phyloP scores from a whole-genome alignment of 2,888 invertebrate genomes.

The Archips crataeganus region DNA sequence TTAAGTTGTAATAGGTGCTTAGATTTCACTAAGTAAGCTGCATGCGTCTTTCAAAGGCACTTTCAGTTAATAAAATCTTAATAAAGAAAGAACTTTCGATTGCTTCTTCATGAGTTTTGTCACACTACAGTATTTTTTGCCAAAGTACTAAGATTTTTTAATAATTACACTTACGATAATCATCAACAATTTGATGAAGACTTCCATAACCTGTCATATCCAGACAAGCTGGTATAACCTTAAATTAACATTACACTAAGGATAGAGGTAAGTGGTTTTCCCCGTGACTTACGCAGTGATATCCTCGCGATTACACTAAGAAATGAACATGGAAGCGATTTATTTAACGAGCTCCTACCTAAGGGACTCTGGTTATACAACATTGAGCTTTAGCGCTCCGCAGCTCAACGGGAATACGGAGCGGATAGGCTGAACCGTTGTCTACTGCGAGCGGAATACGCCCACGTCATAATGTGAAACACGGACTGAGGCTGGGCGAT shows the following conservation, averaged over 20 bases:
- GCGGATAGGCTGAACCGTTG: conserved; percentile 17
- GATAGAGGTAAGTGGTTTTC: conserved; percentile 38
- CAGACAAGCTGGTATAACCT: not conserved
- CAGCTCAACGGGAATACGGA: conserved; percentile 11
- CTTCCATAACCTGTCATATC: not conserved
- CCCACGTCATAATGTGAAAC: conserved; percentile 13
- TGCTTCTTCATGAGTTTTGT: not conserved
- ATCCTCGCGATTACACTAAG: conserved; percentile 36
- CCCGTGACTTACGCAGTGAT: conserved; percentile 40
- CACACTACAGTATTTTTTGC: not conserved
- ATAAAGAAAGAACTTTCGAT: too few species aligned
- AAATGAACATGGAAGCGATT: conserved; percentile 43
- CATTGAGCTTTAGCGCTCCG: conserved; percentile 38
- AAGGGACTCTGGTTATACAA: conserved; percentile 44
- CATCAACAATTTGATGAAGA: not conserved
- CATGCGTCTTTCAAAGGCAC: too few species aligned
- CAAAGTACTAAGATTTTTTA: not conserved
- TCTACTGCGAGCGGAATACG: conserved; percentile 24
- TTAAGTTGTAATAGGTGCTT: too few species aligned
- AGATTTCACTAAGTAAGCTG: too few species aligned
- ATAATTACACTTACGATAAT: not conserved
- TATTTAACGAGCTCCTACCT: conserved; percentile 43
- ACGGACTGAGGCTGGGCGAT: conserved; percentile 1
- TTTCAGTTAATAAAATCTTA: too few species aligned
- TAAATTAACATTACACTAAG: conserved; percentile 39